These are phyloP conservation scores for Coturnix japonica DNA, from an alignment of 2,113 vertebrate species.

Conservation along the genomic window DNA sequence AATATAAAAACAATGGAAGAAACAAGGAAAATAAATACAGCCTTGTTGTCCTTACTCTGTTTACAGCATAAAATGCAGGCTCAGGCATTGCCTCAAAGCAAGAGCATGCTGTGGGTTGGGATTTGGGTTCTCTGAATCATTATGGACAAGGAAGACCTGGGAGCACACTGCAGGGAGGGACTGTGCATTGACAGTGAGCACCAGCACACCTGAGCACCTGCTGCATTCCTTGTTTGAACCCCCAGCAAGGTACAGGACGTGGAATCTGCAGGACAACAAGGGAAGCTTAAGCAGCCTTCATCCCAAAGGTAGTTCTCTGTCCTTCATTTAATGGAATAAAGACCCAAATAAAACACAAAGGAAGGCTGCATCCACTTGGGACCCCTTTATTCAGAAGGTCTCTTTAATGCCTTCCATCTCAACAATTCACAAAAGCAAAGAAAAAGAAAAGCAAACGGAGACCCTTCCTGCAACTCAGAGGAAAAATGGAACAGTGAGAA, in stretches of 20 bases:
- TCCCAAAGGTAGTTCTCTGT: background rate
- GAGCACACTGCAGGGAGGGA: accelerated
- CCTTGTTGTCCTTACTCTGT: slow-evolving; percentile 9
- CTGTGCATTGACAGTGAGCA: accelerated
- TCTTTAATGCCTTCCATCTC: background rate
- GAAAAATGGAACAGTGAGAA: background rate
- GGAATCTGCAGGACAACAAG: accelerated
- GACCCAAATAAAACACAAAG: background rate
- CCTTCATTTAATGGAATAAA: background rate
- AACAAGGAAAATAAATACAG: slow-evolving; percentile 42
- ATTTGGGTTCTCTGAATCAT: background rate
- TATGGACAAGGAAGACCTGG: background rate
- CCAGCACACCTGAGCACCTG: background rate
- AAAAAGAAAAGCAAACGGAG: background rate
- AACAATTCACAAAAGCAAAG: background rate
- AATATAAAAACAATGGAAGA: slow-evolving; percentile 3
- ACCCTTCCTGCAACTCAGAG: background rate
- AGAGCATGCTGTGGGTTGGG: background rate
- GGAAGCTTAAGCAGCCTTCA: background rate
- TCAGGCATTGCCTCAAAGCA: background rate
- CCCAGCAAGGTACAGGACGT: background rate
- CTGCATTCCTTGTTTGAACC: accelerated
- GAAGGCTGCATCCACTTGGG: background rate
- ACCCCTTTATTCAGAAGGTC: background rate
- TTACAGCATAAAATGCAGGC: background rate